Base-by-base conservation (phyloP, 2,113 vertebrate genomes). In the Pitta sordida region DNA sequence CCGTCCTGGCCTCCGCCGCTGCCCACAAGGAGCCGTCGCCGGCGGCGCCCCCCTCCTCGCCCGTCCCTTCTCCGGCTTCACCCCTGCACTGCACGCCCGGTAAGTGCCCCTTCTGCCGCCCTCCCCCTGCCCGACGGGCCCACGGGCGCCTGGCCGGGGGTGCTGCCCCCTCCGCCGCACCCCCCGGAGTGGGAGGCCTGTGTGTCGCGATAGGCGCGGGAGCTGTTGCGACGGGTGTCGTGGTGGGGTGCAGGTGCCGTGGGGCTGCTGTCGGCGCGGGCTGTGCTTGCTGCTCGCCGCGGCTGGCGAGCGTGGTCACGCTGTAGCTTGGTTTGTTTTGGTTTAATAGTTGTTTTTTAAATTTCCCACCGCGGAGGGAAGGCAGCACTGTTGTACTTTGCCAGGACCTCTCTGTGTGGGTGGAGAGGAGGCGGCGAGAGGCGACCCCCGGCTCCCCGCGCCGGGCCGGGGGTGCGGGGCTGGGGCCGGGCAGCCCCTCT, bases 1-100 rank as follows among this genome's bases (percentile, higher is more conserved):
- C 92, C 41, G 73, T 87, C 24, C 98, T 44, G 82, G 93, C 41
- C 89, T 93, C 60, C 41, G 76, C 86, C 43, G 49, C 69, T 41
- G 41, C 65, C 48, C 74, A 67, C 36, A 96, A 90, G 75, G 96
- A 97, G 27, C 87, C 46, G 43, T 73, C 65, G 39, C 30, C 51
- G 26, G 71, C 93, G 41, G 87, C 44, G 9, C n/a, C 88, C 53
- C 27, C 93, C 8, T 59, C 93, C 2, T 88, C 95, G 26, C 94
- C 97, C 32, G 92, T 84, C 90, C 91, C 97, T 48, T 92, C 96
- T 52, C 95, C 85, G 77, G 94, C 95, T 67, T 96, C 97, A 21
- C 81, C 97, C 11, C 87, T 95, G 36, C 97, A 96, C 95, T 97
- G 95, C 69, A 97, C 97, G 21, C 97, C 98, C 86, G 97, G 98